Base-by-base conservation (phyloP, 2,888 invertebrate species). In the Trimorus sp. region DNA sequence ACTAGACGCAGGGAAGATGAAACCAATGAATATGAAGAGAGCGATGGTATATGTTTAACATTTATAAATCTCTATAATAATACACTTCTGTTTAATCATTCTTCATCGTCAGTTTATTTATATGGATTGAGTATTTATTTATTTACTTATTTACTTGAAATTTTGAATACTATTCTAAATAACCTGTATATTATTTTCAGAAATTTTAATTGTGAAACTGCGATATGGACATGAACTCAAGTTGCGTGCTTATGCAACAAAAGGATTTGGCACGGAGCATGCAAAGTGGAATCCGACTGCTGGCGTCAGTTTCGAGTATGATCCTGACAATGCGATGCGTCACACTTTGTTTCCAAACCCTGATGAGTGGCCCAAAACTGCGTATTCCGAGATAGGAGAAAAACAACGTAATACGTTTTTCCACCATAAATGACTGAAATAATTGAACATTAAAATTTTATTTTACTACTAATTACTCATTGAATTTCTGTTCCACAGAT, bases 281-380 rank as follows among this genome's bases (percentile, higher is more conserved):
- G 99, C 99, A 0, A 99, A 99, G 92, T 99, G 99, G 99, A 99
- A 99, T 93, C 99, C 99, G 3, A 99, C 99, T 0, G 97, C 98
- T 63, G 99, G 99, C 54, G 99, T 99, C 0, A 96, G 97, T 66
- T 99, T 99, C 92, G 99, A 99, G 92, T 99, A 99, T 92, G 99
- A 99, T 92, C 99, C 99, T 0, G 99, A 99, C 90, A 99, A 99
- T 93, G 93, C 96, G 0, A 96, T 99, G 95, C 94, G 98, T 51
- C 99, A 99, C 89, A 99, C 99, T 1, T 93, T 98, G 45, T 98
- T 94, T 87, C 98, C 99, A 0, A 98, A 98, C 91, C 98, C 99
- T 3, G 98, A 99, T 88, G 99, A 99, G 92, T 99, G 99, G 99
- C 99, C 99, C 0, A 98, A 98, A 92, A 99, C 98, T 92, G 99